These are phyloP conservation scores for Nipponia nippon DNA, from an alignment of 2,113 vertebrate genomes.

Conservation along the genomic window DNA sequence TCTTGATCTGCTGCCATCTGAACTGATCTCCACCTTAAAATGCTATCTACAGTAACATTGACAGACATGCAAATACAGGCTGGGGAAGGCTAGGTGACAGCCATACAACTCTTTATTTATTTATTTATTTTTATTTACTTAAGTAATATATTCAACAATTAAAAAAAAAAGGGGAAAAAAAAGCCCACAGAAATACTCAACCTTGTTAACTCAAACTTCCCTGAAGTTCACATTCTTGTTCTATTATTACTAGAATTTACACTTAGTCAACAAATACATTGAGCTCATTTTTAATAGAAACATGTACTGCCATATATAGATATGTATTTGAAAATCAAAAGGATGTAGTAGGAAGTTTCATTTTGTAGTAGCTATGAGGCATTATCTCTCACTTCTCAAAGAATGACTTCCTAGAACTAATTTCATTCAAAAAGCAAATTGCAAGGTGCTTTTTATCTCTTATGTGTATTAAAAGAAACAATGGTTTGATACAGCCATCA, in stretches of 20 bases:
- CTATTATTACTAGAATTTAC: not conserved
- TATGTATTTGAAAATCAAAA: not conserved
- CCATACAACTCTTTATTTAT: not conserved
- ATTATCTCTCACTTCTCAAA: not conserved
- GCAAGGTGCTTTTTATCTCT: not conserved
- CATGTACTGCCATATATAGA: not conserved
- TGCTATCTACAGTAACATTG: not conserved
- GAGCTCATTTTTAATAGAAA: not conserved
- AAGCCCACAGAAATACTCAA: not conserved
- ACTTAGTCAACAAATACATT: not conserved
- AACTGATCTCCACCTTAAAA: not conserved
- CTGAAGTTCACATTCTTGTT: not conserved
- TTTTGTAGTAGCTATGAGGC: not conserved
- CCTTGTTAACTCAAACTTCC: not conserved
- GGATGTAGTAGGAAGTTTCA: not conserved
- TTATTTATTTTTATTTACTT: not conserved
- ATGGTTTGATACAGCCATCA: not conserved
- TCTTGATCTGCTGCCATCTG: not conserved
- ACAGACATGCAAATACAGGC: not conserved
- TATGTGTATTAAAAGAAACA: not conserved
- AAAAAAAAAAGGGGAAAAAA: too few species aligned
- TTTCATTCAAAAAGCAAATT: not conserved
- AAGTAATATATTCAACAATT: not conserved
- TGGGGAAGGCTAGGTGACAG: not conserved
- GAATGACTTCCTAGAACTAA: not conserved